Base-by-base conservation (phyloP, 2,113 vertebrate genomes). In the Recurvirostra avosetta region DNA sequence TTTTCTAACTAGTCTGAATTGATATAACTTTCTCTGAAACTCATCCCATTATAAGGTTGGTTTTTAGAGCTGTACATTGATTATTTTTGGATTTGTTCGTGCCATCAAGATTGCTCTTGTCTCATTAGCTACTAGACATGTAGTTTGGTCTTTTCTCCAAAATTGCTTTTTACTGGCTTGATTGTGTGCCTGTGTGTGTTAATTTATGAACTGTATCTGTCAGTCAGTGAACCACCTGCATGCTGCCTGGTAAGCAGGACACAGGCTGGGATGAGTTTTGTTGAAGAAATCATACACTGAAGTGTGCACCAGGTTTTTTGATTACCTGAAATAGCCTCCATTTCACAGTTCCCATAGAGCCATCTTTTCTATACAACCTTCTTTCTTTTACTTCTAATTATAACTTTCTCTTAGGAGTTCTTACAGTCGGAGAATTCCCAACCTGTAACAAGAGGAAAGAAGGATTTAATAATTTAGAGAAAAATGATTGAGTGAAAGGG, bases 331-430 rank as follows among this genome's bases (percentile, higher is more conserved):
- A 95, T 74, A 94, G 89, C 79, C 79, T 96, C 86, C 65, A 80
- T 96, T 97, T 97, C 93, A 70, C 80, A 79, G 58, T 94, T 93
- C 77, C 88, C 22, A 5, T 43, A 82, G 61, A 87, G n/a, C 91
- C 80, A 71, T 86, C 12, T 92, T 96, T 95, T 97, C 85, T 86
- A 41, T 89, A 61, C 36, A 90, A 36, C 79, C 74, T 63, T 91
- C 63, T 95, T 93, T 90, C 89, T 92, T 94, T 94, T 78, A 45
- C 59, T 96, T 90, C 96, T 97, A 89, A 92, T 97, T 94, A 91
- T 91, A 95, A 92, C 85, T 63, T 94, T 91, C 87, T 95, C 68
- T 94, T 93, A 90, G 49, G 77, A 92, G 62, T 95, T 94, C 81
- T 81, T 75, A n/a, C 8, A 75, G 49, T 88, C 49, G 78, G 49